Conservation (phyloP, 2,888 invertebrate genomes). For the Steinernema hermaphroditum region DNA sequence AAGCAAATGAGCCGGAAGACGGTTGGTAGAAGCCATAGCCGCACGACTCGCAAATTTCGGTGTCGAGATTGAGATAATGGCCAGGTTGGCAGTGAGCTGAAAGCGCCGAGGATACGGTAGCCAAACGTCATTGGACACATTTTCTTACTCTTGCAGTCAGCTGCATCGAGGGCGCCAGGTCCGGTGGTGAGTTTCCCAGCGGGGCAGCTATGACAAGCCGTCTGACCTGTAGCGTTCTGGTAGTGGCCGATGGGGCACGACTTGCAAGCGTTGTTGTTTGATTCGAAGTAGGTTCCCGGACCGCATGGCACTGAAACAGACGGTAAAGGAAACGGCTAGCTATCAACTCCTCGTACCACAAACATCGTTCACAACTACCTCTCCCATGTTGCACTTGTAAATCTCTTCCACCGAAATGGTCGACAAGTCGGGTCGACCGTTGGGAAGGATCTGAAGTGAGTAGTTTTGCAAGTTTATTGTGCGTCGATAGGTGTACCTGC, state of each 20-base stretch:
- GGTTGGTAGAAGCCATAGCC: constrained; percentile 67
- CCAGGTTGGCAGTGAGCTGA: constrained; percentile 63
- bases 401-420: constrained; percentile 84
- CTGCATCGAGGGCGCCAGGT: constrained; percentile 70
- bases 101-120: constrained; percentile 6
- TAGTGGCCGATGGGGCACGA: constrained; percentile 67
- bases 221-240: constrained; percentile 61
- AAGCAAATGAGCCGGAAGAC: constrained; percentile 58
- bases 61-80: constrained; percentile 58
- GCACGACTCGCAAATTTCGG: constrained; percentile 51
- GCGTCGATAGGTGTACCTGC: no score
- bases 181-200: constrained; percentile 85
- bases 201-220: constrained; percentile 74
- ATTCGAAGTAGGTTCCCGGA: constrained; percentile 66
- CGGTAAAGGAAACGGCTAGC: not conserved
- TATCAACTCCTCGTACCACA: constrained; percentile 76
- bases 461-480: no score
- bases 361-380: constrained; percentile 88
- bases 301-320: constrained; percentile 66
- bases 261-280: constrained; percentile 59
- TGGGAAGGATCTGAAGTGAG: constrained; percentile 72
- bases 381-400: constrained; percentile 87
- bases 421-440: constrained; percentile 89
- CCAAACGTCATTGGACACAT: constrained; percentile 12
- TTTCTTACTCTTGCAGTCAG: constrained; percentile 51